Percentiles rank a stretch among this genome's conserved stretches.
Conservation (phyloP, 1,140 invertebrate genomes). For the Schlechtendalia chinensis region DNA sequence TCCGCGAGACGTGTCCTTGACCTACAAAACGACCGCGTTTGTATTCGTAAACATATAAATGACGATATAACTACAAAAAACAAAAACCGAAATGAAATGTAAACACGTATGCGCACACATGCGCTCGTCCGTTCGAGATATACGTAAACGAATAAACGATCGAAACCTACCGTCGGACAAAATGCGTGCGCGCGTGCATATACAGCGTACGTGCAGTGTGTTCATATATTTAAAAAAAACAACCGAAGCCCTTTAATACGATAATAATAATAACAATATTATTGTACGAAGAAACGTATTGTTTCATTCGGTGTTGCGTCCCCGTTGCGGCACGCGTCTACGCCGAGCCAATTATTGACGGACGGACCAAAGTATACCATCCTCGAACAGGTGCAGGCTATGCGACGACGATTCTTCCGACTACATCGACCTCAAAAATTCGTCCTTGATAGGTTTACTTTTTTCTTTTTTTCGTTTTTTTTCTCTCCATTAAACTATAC, state of each 20-base stretch:
- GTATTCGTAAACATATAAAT: background rate
- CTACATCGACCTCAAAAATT: conserved; percentile 45
- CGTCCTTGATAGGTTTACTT: conserved; percentile 36
- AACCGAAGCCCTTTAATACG: conserved; percentile 4
- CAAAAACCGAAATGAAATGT: too few species aligned
- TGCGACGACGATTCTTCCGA: conserved; percentile 23
- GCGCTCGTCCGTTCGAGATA: too few species aligned
- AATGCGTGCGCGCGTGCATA: too few species aligned
- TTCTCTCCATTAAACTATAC: background rate
- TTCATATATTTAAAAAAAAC: too few species aligned
- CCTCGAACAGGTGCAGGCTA: background rate
- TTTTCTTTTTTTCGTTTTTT: too few species aligned
- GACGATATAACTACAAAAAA: too few species aligned
- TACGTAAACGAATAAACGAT: too few species aligned
- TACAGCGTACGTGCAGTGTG: too few species aligned
- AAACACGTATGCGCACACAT: too few species aligned
- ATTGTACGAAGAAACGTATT: background rate
- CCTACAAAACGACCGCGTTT: conserved; percentile 6
- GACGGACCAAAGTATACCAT: conserved; percentile 10
- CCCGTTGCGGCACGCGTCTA: background rate
- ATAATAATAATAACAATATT: background rate
- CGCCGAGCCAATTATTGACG: background rate
- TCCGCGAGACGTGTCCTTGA: conserved; percentile 55
- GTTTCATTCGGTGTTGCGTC: conserved; percentile 3
- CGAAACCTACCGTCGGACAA: too few species aligned